phyloP scores from a whole-genome alignment of 1,140 invertebrate species.

The Drosophila suzukii region DNA sequence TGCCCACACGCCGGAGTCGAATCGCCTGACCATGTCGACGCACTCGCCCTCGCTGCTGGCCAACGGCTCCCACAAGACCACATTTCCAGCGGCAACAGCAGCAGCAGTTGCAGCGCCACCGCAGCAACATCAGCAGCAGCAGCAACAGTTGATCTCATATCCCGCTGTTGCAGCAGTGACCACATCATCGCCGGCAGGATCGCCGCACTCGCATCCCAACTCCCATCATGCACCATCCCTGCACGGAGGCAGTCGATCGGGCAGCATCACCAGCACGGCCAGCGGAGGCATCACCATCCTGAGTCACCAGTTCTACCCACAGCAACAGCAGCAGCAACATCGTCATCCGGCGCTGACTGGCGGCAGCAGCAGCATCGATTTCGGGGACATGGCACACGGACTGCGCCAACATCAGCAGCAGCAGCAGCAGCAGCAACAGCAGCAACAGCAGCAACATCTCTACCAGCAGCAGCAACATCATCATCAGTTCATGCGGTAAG shows the following conservation, averaged over 20 bases:
- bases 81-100: constrained; percentile 60
- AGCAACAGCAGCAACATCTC: constrained; percentile 66
- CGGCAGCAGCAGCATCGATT: constrained; percentile 73
- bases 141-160: constrained; percentile 84
- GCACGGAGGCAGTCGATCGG: constrained; percentile 74
- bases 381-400: constrained; percentile 83
- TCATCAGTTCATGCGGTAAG: constrained; percentile 77
- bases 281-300: constrained; percentile 58
- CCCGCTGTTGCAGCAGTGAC: constrained; percentile 64
- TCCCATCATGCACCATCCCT: constrained; percentile 55
- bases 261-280: constrained; percentile 76
- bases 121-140: constrained; percentile 27
- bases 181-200: constrained; percentile 38
- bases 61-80: constrained; percentile 68
- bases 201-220: constrained; percentile 54
- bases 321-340: constrained; percentile 39
- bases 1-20: constrained; percentile 93
- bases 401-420: constrained; percentile 76
- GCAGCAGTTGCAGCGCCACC: constrained; percentile 24
- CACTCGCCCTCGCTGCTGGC: constrained; percentile 59
- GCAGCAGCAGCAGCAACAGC: constrained; percentile 39
- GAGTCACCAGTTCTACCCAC: constrained; percentile 50
- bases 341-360: constrained; percentile 64
- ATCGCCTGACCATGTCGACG: constrained; percentile 86
- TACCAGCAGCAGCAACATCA: constrained; percentile 54